A percentile compares a stretch with the other conserved stretches of the same genome.
Conservation (phyloP, 2,888 invertebrate genomes). For the Oegoconia quadripuncta region DNA sequence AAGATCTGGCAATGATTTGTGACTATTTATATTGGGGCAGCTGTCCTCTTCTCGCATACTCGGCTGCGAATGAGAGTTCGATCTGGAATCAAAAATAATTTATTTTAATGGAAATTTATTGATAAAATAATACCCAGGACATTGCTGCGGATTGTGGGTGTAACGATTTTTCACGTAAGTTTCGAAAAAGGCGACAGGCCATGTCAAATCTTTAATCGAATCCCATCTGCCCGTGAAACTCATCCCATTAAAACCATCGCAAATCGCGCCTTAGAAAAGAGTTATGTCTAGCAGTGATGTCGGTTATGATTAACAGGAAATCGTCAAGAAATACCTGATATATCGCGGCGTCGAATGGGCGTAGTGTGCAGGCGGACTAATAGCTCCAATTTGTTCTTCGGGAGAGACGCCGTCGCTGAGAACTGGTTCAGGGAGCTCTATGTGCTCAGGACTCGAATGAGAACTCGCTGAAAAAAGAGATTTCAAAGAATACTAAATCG, state of each 20-base stretch:
- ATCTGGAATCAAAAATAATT: constrained; percentile 46
- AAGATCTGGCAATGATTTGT: constrained; percentile 91
- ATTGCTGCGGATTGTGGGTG: no score
- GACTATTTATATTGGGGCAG: constrained; percentile 81
- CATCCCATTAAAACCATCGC: no score
- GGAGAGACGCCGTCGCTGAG: constrained; percentile 48
- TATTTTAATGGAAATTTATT: no score
- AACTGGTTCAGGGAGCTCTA: constrained; percentile 52
- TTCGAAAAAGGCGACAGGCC: no score
- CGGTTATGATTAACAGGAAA: no score
- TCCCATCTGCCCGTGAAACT: no score
- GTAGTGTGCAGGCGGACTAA: constrained; percentile 86
- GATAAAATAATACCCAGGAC: no score
- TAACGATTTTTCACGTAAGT: no score
- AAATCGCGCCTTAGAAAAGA: no score
- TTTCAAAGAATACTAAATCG: no score
- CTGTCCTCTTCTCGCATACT: constrained; percentile 75
- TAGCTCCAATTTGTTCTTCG: constrained; percentile 74
- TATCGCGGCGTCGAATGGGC: constrained; percentile 76
- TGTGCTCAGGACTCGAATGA: constrained; percentile 60
- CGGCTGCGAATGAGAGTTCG: constrained; percentile 82
- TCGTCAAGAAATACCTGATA: constrained; percentile 47
- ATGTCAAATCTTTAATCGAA: no score
- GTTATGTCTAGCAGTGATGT: no score
- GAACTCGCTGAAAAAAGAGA: constrained; percentile 51